Conservation (phyloP, 2,113 vertebrate species). For the Apodemus sylvaticus region DNA sequence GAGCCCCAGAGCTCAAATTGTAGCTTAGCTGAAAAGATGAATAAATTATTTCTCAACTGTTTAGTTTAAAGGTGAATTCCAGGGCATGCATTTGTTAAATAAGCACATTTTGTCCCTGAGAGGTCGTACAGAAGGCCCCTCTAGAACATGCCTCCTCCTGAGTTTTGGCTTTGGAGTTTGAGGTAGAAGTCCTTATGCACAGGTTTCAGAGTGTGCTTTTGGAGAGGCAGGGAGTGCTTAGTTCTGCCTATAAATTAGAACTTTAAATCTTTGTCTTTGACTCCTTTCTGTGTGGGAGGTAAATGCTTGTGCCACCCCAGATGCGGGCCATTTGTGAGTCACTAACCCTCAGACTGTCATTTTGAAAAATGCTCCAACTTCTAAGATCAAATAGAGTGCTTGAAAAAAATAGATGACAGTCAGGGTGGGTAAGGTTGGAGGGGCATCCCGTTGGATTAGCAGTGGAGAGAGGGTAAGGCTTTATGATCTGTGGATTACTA, state of each 20-base stretch:
- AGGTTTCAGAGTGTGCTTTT: neutral
- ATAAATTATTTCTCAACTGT: neutral
- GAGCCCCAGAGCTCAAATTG: neutral
- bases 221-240: neutral
- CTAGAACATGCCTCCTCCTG: neutral
- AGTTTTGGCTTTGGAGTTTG: conserved; percentile 31
- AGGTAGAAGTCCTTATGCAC: neutral
- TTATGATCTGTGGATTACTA: conserved; percentile 41
- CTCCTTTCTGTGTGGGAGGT: neutral
- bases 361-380: conserved; percentile 45
- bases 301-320: neutral
- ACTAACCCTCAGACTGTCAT: conserved; percentile 1
- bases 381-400: conserved; percentile 49
- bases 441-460: conserved; percentile 47
- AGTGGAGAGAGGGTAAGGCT: neutral
- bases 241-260: neutral
- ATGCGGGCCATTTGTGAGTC: neutral
- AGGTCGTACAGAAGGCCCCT: neutral
- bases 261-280: neutral
- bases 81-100: neutral
- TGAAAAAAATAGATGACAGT: neutral
- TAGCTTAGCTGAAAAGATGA: neutral
- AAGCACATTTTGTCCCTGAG: neutral
- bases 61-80: neutral
- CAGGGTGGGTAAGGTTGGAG: neutral